Evolutionary conservation across 2,888 invertebrate genomes (phyloP), one percentile per base, ranked within the genome.

Genomic region (Lamellibrachia satsuma): DNA sequence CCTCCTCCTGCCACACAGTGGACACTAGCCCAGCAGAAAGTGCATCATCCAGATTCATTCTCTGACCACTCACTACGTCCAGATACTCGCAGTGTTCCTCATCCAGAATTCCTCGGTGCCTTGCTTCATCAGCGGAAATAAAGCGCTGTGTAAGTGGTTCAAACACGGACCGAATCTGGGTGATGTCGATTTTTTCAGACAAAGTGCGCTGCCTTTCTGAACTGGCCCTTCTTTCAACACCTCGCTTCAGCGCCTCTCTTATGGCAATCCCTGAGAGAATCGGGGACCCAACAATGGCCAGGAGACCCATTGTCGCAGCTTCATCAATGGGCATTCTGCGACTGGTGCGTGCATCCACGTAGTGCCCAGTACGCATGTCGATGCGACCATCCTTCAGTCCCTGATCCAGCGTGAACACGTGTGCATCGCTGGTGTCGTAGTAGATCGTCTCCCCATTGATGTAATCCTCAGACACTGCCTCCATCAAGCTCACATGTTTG

Each of bases 211-310:
- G 75, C 4, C 22, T 3, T 39, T 39, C 39, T 6, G 75, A 75
- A 75, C 22, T 75, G 22, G 75, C 22, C 11, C 75, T 11, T 3
- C 22, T 75, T 15, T 75, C 75, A 22, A n/a, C 75, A 15, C 75
- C 75, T 22, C 75, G 75, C n/a, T 6, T 75, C 15, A 75, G 75
- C n/a, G 93, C 93, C 22, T 92, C 92, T 52, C 15, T 94, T 7
- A 96, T 93, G 91, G 94, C 95, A 96, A 95, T 98, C 57, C 98
- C 98, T 90, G 98, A 98, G 93, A 98, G 96, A 52, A 98, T 97
- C 6, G 99, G 99, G 39, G 98, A 98, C 57, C 98, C 98, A 92
- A 98, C 97, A 57, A 99, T 97, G 39, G 98, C 98, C 94, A 99
- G 97, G 0, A 99, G 97, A 1, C 96, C 96, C 27, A 52, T 93